These are phyloP conservation scores for Ceryle rudis DNA, from an alignment of 2,797 vertebrate species.

Conservation along the genomic window DNA sequence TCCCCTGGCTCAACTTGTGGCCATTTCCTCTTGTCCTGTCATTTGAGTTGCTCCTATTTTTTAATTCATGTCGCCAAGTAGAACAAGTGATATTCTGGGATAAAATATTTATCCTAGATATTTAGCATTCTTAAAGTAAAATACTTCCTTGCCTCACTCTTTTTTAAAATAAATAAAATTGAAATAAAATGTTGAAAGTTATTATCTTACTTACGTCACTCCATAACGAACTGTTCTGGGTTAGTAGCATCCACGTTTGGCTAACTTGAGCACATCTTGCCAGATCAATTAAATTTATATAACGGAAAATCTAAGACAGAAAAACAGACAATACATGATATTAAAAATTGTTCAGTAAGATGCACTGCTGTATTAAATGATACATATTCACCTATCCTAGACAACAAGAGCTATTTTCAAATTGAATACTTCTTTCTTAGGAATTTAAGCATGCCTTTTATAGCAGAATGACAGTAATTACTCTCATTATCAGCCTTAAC, in stretches of 20 bases:
- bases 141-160: not conserved
- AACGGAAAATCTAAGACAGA: constrained; percentile 68
- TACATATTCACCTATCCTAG: not conserved
- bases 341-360: not conserved
- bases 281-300: constrained; percentile 71
- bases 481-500: not conserved
- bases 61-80: not conserved
- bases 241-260: constrained; percentile 71
- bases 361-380: not conserved
- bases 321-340: constrained; percentile 7
- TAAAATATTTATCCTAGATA: not conserved
- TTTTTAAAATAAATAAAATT: not conserved
- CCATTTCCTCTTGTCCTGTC: no score
- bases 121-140: not conserved
- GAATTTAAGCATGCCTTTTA: not conserved
- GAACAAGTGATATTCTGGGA: not conserved
- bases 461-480: not conserved
- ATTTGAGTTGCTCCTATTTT: not conserved
- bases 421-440: not conserved
- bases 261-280: constrained; percentile 72
- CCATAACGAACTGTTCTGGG: constrained; percentile 70
- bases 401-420: not conserved
- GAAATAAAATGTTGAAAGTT: not conserved
- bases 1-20: no score
- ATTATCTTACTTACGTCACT: constrained; percentile 68